Evolutionary conservation across 2,113 vertebrate species (phyloP).

Genomic region (Syrmaticus mikado): DNA sequence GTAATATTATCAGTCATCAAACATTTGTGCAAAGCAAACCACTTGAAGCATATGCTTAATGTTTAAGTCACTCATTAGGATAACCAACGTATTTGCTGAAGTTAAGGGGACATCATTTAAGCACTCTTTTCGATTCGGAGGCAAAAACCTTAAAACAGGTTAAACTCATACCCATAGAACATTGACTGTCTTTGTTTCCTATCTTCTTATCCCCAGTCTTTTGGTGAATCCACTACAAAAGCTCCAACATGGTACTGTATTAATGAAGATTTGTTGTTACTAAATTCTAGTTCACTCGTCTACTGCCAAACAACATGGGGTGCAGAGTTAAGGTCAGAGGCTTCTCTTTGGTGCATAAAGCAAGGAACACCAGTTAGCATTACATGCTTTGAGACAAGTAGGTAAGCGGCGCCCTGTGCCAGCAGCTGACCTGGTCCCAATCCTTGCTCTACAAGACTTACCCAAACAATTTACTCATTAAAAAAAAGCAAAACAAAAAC

Average conservation of each 20-base stretch:
- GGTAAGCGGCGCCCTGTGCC: no score
- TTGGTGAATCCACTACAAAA: not conserved
- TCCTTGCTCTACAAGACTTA: not conserved
- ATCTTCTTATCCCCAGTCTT: not conserved
- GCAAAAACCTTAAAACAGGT: not conserved
- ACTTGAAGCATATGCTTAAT: not conserved
- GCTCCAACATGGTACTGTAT: not conserved
- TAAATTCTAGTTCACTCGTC: not conserved
- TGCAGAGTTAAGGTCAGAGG: not conserved
- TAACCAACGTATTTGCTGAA: not conserved
- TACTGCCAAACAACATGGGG: fast-evolving
- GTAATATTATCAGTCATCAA: not conserved
- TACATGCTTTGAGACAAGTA: not conserved
- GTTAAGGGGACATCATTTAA: not conserved
- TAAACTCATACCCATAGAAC: not conserved
- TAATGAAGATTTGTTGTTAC: not conserved
- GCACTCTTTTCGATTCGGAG: not conserved
- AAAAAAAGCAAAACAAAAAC: not conserved
- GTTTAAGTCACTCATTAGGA: not conserved
- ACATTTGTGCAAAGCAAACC: not conserved
- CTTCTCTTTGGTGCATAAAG: not conserved
- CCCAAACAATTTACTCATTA: not conserved
- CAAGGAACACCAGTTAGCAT: not conserved
- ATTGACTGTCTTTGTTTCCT: not conserved
- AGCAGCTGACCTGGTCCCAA: not conserved